These are phyloP conservation scores for Thereuonema tuberculata DNA, from an alignment of 1,140 invertebrate genomes.

Conservation along the genomic window DNA sequence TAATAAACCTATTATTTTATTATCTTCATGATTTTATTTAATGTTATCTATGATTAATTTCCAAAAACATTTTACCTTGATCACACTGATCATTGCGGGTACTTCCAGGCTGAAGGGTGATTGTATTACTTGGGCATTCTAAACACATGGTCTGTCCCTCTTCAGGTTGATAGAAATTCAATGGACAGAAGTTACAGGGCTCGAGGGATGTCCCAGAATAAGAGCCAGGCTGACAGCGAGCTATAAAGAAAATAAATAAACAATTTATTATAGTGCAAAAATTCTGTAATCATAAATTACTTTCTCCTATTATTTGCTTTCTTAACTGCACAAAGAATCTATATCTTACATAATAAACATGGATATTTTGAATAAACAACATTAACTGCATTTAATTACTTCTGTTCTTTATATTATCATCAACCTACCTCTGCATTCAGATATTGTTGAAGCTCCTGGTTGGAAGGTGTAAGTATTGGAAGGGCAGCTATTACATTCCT, in stretches of 20 bases:
- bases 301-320: no score
- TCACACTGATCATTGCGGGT: conserved; percentile 68
- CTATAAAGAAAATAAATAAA: conserved; percentile 24
- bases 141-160: conserved; percentile 66
- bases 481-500: conserved; percentile 84
- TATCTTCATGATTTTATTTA: no score
- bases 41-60: no score
- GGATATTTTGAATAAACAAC: no score
- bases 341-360: no score
- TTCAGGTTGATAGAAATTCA: conserved; percentile 77
- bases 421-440: conserved; percentile 58
- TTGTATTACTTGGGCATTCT: conserved; percentile 74
- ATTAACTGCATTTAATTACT: no score
- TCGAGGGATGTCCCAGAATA: conserved; percentile 90
- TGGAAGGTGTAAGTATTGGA: conserved; percentile 82
- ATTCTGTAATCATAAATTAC: background rate
- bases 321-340: no score
- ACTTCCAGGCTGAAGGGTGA: conserved; percentile 58
- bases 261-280: background rate
- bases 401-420: background rate
- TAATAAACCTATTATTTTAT: no score
- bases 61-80: conserved; percentile 34
- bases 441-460: conserved; percentile 60
- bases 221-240: conserved; percentile 78
- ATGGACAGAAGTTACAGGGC: conserved; percentile 86